phyloP scores from a whole-genome alignment of 2,797 vertebrate species.

The Pteronotus mesoamericanus region DNA sequence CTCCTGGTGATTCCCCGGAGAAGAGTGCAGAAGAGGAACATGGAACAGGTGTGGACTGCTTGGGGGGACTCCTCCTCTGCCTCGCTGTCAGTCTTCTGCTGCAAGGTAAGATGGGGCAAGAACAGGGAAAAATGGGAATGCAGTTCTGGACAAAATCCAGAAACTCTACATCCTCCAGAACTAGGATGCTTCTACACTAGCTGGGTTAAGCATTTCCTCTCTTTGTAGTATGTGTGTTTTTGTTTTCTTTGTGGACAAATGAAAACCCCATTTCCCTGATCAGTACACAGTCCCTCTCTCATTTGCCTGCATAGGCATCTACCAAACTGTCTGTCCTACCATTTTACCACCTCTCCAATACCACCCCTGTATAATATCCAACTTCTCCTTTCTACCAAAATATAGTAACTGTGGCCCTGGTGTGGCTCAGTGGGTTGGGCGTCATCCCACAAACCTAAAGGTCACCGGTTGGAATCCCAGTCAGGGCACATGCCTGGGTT shows the following conservation, averaged over 20 bases:
- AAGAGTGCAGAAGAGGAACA: not conserved
- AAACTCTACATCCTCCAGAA: not conserved
- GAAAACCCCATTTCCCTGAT: not conserved
- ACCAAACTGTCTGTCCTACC: not conserved
- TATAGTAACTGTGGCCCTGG: not conserved
- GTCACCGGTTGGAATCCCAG: no score
- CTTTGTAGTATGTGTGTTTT: not conserved
- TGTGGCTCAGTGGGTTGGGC: no score
- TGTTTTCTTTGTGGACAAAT: not conserved
- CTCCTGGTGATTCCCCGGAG: not conserved
- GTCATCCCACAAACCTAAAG: no score
- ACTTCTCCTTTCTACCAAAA: not conserved
- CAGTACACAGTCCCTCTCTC: not conserved
- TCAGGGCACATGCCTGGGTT: no score
- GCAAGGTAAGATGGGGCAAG: slow-evolving; percentile 27
- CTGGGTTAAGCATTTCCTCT: not conserved
- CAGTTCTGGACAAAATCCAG: not conserved
- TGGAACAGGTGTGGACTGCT: not conserved
- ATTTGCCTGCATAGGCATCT: not conserved
- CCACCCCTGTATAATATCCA: not conserved
- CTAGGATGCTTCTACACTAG: not conserved
- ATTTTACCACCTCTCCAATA: not conserved
- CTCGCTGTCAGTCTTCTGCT: slow-evolving; percentile 20
- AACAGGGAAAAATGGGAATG: not conserved
- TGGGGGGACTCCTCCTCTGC: not conserved